These are phyloP conservation scores for Rambutsinella grinnellia DNA, from an alignment of 2,888 invertebrate genomes.

Conservation along the genomic window DNA sequence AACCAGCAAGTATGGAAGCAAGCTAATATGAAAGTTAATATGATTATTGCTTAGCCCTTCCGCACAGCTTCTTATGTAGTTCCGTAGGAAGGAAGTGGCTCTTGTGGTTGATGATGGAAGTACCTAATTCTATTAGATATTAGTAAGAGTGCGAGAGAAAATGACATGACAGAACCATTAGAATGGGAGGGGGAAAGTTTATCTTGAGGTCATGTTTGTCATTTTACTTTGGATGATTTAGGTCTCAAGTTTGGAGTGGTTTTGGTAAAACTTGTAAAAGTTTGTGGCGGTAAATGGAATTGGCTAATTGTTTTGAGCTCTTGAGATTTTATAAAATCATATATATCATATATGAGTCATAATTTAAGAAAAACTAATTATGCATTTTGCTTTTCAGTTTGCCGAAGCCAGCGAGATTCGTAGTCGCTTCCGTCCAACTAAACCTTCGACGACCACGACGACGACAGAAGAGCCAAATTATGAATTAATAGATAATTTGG, in stretches of 20 bases:
- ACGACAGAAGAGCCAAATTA: conserved; percentile 44
- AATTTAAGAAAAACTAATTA: no score
- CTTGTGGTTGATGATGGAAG: not conserved
- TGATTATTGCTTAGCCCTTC: conserved; percentile 31
- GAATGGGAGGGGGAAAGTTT: conserved; percentile 14
- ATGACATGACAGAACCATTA: conserved; percentile 13
- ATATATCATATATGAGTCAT: no score
- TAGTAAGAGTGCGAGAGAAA: not conserved
- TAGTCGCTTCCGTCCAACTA: conserved; percentile 21
- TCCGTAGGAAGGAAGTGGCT: no score
- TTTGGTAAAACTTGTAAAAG: no score
- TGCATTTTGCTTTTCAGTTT: conserved; percentile 18
- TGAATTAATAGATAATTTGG: conserved; percentile 35
- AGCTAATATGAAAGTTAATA: no score
- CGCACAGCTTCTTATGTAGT: no score
- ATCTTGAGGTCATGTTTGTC: not conserved
- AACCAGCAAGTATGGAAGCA: conserved; percentile 21
- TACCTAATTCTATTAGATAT: not conserved
- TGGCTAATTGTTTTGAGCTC: no score
- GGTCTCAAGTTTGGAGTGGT: no score
- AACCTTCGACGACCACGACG: conserved; percentile 23
- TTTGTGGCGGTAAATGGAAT: no score
- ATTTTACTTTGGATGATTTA: not conserved
- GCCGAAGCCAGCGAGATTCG: conserved; percentile 29
- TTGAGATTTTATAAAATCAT: no score